A percentile compares a stretch with the other conserved stretches of the same genome.
These are phyloP conservation scores for Varanus salvator DNA, from an alignment of 2,113 vertebrate genomes.

Conservation along the genomic window DNA sequence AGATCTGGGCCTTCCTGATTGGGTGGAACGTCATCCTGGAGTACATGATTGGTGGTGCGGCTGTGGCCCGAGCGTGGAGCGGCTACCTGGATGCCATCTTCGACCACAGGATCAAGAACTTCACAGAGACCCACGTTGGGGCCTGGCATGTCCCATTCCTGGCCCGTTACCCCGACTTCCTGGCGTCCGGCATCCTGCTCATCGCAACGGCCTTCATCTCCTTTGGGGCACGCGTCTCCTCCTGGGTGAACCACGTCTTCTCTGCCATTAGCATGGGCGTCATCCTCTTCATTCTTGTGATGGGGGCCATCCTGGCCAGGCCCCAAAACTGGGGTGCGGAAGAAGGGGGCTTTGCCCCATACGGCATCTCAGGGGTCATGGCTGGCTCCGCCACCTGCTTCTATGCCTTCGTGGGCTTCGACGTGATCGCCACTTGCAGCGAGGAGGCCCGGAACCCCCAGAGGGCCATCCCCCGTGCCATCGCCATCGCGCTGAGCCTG, in stretches of 20 bases:
- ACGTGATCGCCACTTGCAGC: conserved; percentile 92
- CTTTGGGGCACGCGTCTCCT: conserved; percentile 93
- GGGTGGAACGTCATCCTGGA: conserved; percentile 96
- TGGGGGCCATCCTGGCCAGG: conserved; percentile 90
- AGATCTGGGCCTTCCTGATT: conserved; percentile 97
- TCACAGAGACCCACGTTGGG: conserved; percentile 88
- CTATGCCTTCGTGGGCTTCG: conserved; percentile 95
- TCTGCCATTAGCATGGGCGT: conserved; percentile 85
- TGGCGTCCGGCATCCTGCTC: conserved; percentile 87
- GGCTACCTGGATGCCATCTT: conserved; percentile 95
- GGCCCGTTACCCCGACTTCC: conserved; percentile 90
- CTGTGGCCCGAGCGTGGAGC: conserved; percentile 94
- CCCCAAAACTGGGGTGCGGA: conserved; percentile 88
- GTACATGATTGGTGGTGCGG: conserved; percentile 93
- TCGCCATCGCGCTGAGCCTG: conserved; percentile 86
- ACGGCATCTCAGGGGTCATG: conserved; percentile 90
- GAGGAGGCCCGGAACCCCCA: conserved; percentile 93
- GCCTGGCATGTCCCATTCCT: conserved; percentile 89
- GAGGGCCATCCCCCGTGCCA: conserved; percentile 88
- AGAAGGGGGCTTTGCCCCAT: conserved; percentile 92
- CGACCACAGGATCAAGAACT: conserved; percentile 91
- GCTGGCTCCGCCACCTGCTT: conserved; percentile 95
- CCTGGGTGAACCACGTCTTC: conserved; percentile 95
- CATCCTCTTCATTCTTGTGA: conserved; percentile 89
- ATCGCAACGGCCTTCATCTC: conserved; percentile 90